These are phyloP conservation scores for Rousettus leschenaultii DNA, from an alignment of 2,113 vertebrate species.

Conservation along the genomic window DNA sequence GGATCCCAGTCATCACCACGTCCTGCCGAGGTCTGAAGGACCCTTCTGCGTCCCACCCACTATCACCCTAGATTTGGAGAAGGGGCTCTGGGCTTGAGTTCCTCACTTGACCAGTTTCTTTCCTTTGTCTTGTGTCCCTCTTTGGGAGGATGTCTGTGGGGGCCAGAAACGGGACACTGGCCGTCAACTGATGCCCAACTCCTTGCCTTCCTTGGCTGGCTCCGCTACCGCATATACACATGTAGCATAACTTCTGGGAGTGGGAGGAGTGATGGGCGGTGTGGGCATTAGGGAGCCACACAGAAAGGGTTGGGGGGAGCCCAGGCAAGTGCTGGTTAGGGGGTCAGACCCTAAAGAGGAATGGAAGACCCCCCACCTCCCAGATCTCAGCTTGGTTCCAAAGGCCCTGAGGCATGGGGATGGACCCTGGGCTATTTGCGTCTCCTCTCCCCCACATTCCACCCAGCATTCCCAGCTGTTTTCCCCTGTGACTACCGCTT, in stretches of 20 bases:
- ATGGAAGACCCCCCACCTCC: background rate
- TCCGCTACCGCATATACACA: background rate
- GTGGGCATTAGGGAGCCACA: background rate
- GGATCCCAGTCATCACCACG: background rate
- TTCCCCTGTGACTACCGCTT: background rate
- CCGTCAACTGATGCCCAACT: background rate
- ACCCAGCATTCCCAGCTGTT: background rate
- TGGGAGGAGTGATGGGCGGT: background rate
- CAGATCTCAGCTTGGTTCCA: background rate
- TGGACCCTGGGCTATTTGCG: background rate
- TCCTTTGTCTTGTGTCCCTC: background rate
- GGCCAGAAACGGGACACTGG: background rate
- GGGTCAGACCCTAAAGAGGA: background rate
- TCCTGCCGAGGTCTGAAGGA: background rate
- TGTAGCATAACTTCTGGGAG: background rate
- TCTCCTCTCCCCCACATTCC: background rate
- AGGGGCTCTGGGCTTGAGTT: background rate
- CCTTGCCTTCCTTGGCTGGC: background rate
- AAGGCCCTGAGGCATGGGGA: background rate
- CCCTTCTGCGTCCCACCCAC: background rate
- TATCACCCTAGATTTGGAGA: background rate
- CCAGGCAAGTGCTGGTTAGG: background rate
- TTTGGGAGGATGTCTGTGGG: background rate
- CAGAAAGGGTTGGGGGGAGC: background rate
- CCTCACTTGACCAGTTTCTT: background rate